phyloP scores from a whole-genome alignment of 2,888 invertebrate species.

The Romanomermis culicivorax region DNA sequence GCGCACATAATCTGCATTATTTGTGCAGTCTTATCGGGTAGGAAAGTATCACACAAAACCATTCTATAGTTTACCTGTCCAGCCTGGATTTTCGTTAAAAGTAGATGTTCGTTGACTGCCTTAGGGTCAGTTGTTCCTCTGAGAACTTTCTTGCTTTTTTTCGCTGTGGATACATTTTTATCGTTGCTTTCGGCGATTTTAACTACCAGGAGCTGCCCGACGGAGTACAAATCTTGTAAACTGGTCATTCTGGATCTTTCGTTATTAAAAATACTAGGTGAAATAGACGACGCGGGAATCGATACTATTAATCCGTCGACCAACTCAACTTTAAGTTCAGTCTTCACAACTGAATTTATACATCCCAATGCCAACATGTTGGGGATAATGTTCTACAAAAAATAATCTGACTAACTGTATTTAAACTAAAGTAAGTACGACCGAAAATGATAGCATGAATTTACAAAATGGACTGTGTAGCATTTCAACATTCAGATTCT shows the following conservation, averaged over 20 bases:
- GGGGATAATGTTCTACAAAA: neutral
- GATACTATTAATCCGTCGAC: neutral
- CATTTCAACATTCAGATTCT: too few relatives aligned
- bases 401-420: neutral
- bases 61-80: neutral
- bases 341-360: neutral
- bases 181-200: neutral
- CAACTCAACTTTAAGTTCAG: neutral
- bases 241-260: too few relatives aligned
- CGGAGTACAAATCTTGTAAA: neutral
- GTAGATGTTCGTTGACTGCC: conserved; percentile 4
- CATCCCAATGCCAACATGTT: neutral
- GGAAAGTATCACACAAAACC: too few relatives aligned
- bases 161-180: neutral
- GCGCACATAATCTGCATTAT: too few relatives aligned
- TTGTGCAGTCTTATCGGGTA: too few relatives aligned
- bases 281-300: neutral
- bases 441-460: too few relatives aligned
- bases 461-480: too few relatives aligned
- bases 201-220: neutral
- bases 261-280: too few relatives aligned
- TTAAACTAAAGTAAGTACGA: too few relatives aligned
- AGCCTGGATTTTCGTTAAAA: neutral
- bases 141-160: neutral
- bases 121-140: neutral